phyloP scores from a whole-genome alignment of 2,888 invertebrate species.

The Subacronicta megacephala region DNA sequence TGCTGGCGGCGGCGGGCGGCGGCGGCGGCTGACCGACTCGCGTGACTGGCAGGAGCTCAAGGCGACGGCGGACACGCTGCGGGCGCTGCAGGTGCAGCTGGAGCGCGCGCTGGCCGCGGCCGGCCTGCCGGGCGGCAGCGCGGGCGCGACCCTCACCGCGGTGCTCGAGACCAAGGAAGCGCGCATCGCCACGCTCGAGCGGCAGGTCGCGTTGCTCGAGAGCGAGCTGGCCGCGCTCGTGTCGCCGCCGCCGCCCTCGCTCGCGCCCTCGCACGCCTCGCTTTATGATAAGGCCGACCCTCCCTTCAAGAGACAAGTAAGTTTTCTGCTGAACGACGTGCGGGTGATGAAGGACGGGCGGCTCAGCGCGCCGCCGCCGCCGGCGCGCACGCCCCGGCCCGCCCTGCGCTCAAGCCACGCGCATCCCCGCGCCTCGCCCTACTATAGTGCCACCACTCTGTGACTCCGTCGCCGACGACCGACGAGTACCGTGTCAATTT shows the following conservation, averaged over 20 bases:
- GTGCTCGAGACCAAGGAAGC: conserved; percentile 96
- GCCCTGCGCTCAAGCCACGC: conserved; percentile 67
- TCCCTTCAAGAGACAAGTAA: conserved; percentile 95
- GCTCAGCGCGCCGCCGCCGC: conserved; percentile 81
- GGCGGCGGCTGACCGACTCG: conserved; percentile 81
- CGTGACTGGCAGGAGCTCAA: conserved; percentile 93
- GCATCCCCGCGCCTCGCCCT: conserved; percentile 66
- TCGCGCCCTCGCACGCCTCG: conserved; percentile 89
- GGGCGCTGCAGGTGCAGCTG: conserved; percentile 94
- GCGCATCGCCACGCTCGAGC: conserved; percentile 96
- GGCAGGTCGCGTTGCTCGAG: conserved; percentile 94
- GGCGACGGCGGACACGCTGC: conserved; percentile 95
- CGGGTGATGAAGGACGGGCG: conserved; percentile 93
- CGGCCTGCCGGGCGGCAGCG: conserved; percentile 88
- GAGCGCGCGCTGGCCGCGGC: conserved; percentile 92
- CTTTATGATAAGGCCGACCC: conserved; percentile 91
- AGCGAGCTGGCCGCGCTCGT: conserved; percentile 91
- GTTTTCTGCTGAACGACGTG: conserved; percentile 95
- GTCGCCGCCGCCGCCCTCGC: conserved; percentile 87
- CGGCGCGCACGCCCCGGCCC: conserved; percentile 66
- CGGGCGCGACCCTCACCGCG: conserved; percentile 92
- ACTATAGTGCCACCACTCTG: conserved; percentile 83
- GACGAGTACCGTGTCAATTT: conserved; percentile 83
- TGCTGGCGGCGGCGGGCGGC: conserved; percentile 73
- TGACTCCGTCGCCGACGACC: conserved; percentile 70